These are phyloP conservation scores for Phyto melanocephala DNA, from an alignment of 2,888 invertebrate species.

Conservation along the genomic window DNA sequence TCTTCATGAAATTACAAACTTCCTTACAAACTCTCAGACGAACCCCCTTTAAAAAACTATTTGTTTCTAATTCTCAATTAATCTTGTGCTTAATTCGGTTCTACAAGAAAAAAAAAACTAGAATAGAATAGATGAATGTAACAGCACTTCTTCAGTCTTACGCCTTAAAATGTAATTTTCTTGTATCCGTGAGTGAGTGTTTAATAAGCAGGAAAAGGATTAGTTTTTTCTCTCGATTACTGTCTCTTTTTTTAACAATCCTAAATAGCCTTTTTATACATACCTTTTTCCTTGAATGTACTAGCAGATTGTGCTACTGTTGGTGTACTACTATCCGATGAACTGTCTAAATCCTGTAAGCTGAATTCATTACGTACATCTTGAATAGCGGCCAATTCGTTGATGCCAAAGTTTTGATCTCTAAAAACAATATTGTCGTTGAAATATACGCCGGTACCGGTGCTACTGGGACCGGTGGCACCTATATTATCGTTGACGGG, in stretches of 20 bases:
- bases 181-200: slow-evolving; percentile 27
- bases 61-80: not conserved
- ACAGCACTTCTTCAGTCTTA: not conserved
- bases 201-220: slow-evolving; percentile 51
- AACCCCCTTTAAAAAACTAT: not conserved
- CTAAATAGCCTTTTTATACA: slow-evolving; percentile 70
- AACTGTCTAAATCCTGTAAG: slow-evolving; percentile 82
- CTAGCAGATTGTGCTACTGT: slow-evolving; percentile 79
- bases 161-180: not conserved
- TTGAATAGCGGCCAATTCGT: slow-evolving; percentile 80
- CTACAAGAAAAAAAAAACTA: not conserved
- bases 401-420: slow-evolving; percentile 82
- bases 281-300: slow-evolving; percentile 84
- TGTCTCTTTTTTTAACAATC: not conserved
- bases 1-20: not conserved
- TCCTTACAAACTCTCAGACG: not conserved
- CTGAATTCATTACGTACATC: slow-evolving; percentile 81
- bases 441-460: slow-evolving; percentile 75
- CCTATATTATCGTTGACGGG: slow-evolving; percentile 77
- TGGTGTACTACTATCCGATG: slow-evolving; percentile 68
- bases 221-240: slow-evolving; percentile 17
- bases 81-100: not conserved
- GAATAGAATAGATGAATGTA: not conserved
- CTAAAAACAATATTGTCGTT: slow-evolving; percentile 79
- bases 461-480: slow-evolving; percentile 74